Percentiles rank a stretch among this genome's conserved stretches.
phyloP scores from a whole-genome alignment of 2,113 vertebrate genomes.

The Chloebia gouldiae region DNA sequence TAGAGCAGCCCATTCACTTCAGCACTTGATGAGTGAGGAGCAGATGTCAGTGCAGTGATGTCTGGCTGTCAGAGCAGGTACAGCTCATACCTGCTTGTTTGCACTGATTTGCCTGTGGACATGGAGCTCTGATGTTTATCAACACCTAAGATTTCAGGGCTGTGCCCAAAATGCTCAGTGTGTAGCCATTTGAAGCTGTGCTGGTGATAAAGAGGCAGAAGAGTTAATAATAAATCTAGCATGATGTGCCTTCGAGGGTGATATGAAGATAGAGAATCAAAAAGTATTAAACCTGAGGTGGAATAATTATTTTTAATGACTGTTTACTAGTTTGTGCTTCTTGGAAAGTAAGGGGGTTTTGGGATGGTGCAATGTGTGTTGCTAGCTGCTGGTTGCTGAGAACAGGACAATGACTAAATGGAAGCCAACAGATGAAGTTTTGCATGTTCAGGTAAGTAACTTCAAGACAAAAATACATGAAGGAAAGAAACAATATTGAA shows the following conservation, averaged over 20 bases:
- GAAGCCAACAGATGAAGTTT: not conserved
- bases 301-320: conserved; percentile 51
- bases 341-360: conserved; percentile 18
- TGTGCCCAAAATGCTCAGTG: not conserved
- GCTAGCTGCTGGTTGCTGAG: not conserved
- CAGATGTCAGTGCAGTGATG: accelerated
- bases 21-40: not conserved
- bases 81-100: not conserved
- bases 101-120: not conserved
- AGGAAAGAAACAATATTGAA: not conserved
- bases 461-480: not conserved
- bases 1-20: not conserved
- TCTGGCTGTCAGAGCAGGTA: not conserved
- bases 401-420: not conserved
- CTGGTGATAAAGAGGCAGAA: not conserved
- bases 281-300: not conserved
- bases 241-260: not conserved
- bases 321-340: conserved; percentile 12
- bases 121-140: not conserved
- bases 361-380: not conserved
- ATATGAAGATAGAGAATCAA: conserved; percentile 18
- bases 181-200: not conserved
- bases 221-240: not conserved
- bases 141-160: not conserved
- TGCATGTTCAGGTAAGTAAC: not conserved